phyloP scores from a whole-genome alignment of 2,113 vertebrate genomes.

The Gasterosteus nipponicus region DNA sequence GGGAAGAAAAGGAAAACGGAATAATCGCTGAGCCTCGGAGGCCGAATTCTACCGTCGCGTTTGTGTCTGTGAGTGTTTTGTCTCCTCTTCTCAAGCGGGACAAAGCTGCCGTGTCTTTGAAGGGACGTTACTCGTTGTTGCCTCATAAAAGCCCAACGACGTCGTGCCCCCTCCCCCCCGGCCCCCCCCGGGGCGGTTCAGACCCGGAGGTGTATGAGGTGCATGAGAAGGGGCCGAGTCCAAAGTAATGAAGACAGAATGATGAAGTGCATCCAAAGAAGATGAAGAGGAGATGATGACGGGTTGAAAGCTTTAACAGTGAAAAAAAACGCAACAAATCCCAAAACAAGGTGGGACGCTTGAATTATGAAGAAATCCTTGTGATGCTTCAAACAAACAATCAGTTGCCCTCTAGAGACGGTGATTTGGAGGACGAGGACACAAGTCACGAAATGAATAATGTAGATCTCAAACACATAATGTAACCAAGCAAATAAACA shows the following conservation, averaged over 20 bases:
- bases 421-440: neutral
- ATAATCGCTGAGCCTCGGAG: neutral
- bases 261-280: constrained; percentile 19
- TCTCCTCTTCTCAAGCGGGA: neutral
- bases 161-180: neutral
- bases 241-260: constrained; percentile 4
- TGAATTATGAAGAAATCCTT: neutral
- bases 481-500: too few species aligned
- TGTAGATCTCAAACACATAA: neutral
- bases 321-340: neutral
- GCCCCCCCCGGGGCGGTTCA: neutral
- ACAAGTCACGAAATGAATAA: neutral
- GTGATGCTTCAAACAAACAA: neutral
- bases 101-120: neutral
- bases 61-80: neutral
- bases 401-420: neutral
- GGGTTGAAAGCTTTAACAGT: neutral
- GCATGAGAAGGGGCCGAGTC: neutral
- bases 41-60: neutral
- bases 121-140: constrained; percentile 27
- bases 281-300: neutral
- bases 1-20: neutral
- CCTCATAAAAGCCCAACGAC: constrained; percentile 24
- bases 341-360: neutral
- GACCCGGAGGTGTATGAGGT: constrained; percentile 14